Evolutionary conservation across 2,888 invertebrate genomes (phyloP), one percentile per base, ranked within the genome.

Genomic region (Polyommatus icarus): DNA sequence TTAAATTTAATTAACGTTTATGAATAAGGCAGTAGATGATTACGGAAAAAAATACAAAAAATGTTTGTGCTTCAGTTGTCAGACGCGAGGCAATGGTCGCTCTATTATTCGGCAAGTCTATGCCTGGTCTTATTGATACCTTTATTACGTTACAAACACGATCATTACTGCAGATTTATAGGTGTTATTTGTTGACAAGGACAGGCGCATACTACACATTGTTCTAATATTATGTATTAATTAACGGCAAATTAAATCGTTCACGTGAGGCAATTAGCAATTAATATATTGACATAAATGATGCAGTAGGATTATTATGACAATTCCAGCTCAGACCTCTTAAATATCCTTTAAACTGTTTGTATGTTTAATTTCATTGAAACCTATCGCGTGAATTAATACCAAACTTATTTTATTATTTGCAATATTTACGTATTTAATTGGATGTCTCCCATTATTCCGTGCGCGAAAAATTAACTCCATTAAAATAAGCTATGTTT

Each of bases 121-220:
- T 77, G 73, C 80, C 18, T 8, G 57, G 59, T 77, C 73, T 80
- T 84, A 84, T 82, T 84, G 83, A 83, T 82, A 83, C 83, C 81
- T 83, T 83, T 84, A 83, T 85, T 83, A 82, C 82, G 82, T 82
- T 82, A 82, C 82, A 82, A 81, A 82, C 80, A 80, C 71, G 82
- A 79, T 81, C 78, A 81, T 83, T 83, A 83, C 79, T 57, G 50
- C 78, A 82, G 85, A 85, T 86, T 86, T 85, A 87, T 83, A 75
- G 50, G 29, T 54, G 75, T 75, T 75, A 75, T 75, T 75, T 54
- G 75, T 50, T 29, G 50, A 29, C 50, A 54, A 75, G 54, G 75
- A 29, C 75, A 24, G 29, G 75, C 75, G 20, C 75, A 75, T 50
- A 75, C 75, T 54, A 75, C 73, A 20, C 24, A 61, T 61, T 61